Base-by-base conservation (phyloP, 1,140 invertebrate genomes). In the Leucophenga varia region DNA sequence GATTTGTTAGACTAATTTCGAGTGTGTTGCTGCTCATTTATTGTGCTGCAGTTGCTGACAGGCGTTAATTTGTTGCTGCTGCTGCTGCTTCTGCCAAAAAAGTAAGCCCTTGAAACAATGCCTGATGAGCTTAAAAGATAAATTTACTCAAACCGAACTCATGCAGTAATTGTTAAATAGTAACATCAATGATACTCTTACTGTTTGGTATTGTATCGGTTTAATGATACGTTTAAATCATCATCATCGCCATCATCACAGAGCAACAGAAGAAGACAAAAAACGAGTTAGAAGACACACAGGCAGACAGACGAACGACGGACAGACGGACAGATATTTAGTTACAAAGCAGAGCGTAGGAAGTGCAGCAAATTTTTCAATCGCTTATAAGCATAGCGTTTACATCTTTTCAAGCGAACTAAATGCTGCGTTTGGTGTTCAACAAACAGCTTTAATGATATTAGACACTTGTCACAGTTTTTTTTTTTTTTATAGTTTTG, bases 81-180 rank as follows among this genome's bases (percentile, higher is more conserved):
- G 37, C 53, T n/a, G n/a, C n/a, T n/a, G n/a, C n/a, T n/a, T n/a
- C n/a, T 25, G 22, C 10, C 22, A 25, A 25, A 25, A 25, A 25
- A 25, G 10, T 25, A 25, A 57, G 60, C 58, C 59, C 58, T 65
- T 46, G 63, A 67, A 57, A 51, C 52, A 59, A 58, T 67, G 64
- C n/a, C 47, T 61, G 63, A 67, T 67, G 64, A 59, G 63, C 63
- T 52, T 67, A 67, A 67, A 68, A 67, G 63, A 67, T 67, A 67
- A 67, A 53, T 50, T 53, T 52, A 52, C 39, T 55, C 46, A 14
- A 49, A 21, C 39, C 39, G 37, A 67, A 65, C 53, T 56, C 55
- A 54, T 43, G 57, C 46, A 39, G 28, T 49, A 49, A 17, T 39
- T 40, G 21, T 13, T 45, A 36, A 44, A 37, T 43, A 31, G 20